These are phyloP conservation scores for Polyommatus iphigenia DNA, from an alignment of 2,888 invertebrate species.

Conservation along the genomic window DNA sequence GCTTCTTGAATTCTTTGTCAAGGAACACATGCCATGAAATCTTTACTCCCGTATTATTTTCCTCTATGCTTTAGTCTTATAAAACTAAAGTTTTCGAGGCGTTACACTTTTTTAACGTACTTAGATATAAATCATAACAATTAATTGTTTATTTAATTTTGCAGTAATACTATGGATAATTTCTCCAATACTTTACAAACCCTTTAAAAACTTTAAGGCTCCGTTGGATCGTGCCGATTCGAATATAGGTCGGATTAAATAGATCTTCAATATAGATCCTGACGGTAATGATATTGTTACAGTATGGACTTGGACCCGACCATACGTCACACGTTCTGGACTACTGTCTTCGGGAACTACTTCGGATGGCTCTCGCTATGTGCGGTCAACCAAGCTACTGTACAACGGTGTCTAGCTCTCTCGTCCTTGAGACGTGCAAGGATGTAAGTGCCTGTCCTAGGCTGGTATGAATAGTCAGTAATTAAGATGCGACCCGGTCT, in stretches of 20 bases:
- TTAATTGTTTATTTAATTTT: too few species aligned
- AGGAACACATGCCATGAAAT: too few species aligned
- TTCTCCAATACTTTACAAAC: too few species aligned
- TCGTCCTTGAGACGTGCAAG: constrained; percentile 85
- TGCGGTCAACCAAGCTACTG: constrained; percentile 93
- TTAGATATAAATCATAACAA: too few species aligned
- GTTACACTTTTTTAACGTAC: too few species aligned
- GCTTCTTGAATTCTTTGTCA: too few species aligned
- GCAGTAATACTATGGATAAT: neutral
- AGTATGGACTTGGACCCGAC: constrained; percentile 88
- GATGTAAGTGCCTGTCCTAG: constrained; percentile 77
- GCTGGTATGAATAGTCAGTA: too few species aligned
- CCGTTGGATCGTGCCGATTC: neutral
- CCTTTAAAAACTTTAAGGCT: neutral
- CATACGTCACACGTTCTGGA: constrained; percentile 90
- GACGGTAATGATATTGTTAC: constrained; percentile 38
- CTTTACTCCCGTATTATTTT: too few species aligned
- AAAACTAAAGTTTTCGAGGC: too few species aligned
- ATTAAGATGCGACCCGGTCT: too few species aligned
- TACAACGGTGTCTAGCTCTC: constrained; percentile 90
- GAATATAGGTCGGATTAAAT: neutral
- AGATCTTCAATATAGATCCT: neutral
- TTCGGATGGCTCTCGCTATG: constrained; percentile 90
- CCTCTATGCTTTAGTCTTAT: too few species aligned
- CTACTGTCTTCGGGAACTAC: constrained; percentile 87